Evolutionary conservation across 2,797 vertebrate genomes (phyloP).

Genomic region (Hypotaenidia philippensis): DNA sequence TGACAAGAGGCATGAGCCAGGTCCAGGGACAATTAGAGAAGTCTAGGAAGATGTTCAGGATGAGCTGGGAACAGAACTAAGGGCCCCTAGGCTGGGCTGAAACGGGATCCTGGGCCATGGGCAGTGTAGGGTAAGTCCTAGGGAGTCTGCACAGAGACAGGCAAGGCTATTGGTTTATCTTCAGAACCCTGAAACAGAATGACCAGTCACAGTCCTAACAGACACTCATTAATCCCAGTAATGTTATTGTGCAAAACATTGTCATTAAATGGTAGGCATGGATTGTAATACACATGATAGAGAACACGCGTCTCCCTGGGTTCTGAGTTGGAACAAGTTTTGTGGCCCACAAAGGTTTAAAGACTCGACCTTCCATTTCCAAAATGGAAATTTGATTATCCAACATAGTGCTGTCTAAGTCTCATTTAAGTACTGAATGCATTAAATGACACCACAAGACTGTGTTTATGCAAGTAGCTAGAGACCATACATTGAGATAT

Average conservation of each 20-base stretch:
- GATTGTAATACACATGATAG: not conserved
- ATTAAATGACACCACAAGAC: not conserved
- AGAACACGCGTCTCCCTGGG: not conserved
- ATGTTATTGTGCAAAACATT: not conserved
- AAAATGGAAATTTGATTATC: not conserved
- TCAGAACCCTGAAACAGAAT: not conserved
- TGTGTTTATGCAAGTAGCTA: not conserved
- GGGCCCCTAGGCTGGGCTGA: not conserved
- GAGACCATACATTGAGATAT: not conserved
- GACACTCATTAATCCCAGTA: not conserved
- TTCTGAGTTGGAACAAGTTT: not conserved
- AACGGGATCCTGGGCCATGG: not conserved
- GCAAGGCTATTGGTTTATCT: not conserved
- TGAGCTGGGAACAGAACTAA: not conserved
- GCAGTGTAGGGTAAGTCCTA: not conserved
- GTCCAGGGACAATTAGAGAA: not conserved
- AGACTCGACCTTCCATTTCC: not conserved
- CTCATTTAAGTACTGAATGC: not conserved
- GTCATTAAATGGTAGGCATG: not conserved
- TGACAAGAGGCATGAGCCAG: not conserved
- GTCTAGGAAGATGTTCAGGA: not conserved
- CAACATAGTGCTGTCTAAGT: not conserved
- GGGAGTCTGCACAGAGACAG: not conserved
- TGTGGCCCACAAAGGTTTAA: not conserved
- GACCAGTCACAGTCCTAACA: accelerated